Evolutionary conservation across 1,140 invertebrate species (phyloP), one percentile per base, ranked within the genome.

Genomic region (Hypsibius dujardini): DNA sequence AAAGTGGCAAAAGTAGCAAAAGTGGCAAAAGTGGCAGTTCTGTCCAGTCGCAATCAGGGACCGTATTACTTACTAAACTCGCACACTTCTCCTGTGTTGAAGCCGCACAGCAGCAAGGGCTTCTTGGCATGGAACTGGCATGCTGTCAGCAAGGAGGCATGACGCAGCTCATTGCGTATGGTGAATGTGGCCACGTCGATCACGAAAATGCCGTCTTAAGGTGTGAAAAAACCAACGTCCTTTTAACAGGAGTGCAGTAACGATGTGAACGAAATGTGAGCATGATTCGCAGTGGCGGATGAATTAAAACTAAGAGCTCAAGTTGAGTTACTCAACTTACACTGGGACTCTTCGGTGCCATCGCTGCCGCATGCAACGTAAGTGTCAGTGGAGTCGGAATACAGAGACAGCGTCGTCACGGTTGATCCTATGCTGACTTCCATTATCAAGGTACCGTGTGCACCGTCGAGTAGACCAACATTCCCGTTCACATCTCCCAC

Each of bases 121-220:
- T 67, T 67, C 42, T 7, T 42, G 3, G 62, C 12, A 42, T 67
- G 62, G 42, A 67, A 67, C 3, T 42, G 3, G 3, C 7, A 67
- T 3, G 62, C 62, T 67, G 62, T 67, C 42, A 67, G 42, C 3
- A 3, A 42, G 7, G 62, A 67, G 42, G 42, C 62, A 42, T 67
- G 42, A 3, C 62, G 62, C 12, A 67, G 7, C 45, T 67, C 62
- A 42, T 42, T 67, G 12, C 62, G 7, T 7, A 67, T 67, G 62
- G 62, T 67, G 42, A 67, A 67, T 67, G 62, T 67, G 12, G 62
- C 62, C 62, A 67, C 3, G 42, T 67, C 62, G 45, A 67, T 67
- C 62, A 67, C 62, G 62, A 67, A 67, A 42, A 67, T 67, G 7
- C 62, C 62, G 62, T 67, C 62, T 67, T 3, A 12, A 67, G 42